phyloP scores from a whole-genome alignment of 2,888 invertebrate genomes.

The Malachius bipustulatus region DNA sequence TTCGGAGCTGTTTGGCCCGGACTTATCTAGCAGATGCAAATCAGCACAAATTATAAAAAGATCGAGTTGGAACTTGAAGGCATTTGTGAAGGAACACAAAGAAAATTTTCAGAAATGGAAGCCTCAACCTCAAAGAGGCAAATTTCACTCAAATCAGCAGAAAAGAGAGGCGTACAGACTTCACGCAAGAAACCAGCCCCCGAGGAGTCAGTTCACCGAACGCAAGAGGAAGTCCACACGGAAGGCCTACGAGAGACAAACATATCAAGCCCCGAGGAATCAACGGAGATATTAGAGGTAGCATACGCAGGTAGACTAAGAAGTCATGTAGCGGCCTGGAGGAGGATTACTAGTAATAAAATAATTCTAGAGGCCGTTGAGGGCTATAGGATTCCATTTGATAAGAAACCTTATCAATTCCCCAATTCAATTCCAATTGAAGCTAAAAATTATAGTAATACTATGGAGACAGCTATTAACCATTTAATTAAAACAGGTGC shows the following conservation, averaged over 20 bases:
- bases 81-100: too few relatives aligned
- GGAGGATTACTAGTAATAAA: not conserved
- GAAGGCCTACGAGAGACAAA: not conserved
- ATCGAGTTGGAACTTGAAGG: not conserved
- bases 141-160: too few relatives aligned
- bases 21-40: constrained; percentile 1
- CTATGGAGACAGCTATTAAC: constrained; percentile 4
- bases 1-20: constrained; percentile 2
- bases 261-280: too few relatives aligned
- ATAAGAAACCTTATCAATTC: constrained; percentile 1
- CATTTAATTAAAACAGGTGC: not conserved
- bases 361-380: not conserved
- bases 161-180: too few relatives aligned
- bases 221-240: not conserved
- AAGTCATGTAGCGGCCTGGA: not conserved
- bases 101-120: too few relatives aligned
- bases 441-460: not conserved
- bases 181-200: too few relatives aligned
- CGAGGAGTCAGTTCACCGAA: too few relatives aligned
- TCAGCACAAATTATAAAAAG: constrained; percentile 1
- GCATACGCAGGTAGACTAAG: not conserved
- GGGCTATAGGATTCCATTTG: not conserved
- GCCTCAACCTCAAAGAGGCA: too few relatives aligned
- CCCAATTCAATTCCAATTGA: not conserved
- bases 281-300: not conserved